A percentile compares a stretch with the other conserved stretches of the same genome.
These are phyloP conservation scores for Myotis vivesi DNA, from an alignment of 2,797 vertebrate genomes.

Conservation along the genomic window DNA sequence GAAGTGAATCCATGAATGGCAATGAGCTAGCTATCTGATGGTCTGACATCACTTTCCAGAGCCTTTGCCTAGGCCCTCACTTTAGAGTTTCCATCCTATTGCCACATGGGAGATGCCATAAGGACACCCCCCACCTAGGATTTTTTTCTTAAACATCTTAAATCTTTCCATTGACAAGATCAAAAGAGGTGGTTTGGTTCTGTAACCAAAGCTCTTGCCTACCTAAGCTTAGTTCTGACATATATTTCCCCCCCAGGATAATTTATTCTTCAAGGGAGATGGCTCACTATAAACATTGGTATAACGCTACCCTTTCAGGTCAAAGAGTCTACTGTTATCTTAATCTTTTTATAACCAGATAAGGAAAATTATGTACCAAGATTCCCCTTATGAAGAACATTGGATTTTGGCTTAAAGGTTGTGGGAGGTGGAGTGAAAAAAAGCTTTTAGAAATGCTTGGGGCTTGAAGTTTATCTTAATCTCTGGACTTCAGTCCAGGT, in stretches of 20 bases:
- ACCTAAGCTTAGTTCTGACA: background rate
- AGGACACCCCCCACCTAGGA: background rate
- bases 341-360: background rate
- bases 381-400: background rate
- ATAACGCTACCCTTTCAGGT: background rate
- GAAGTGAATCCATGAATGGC: background rate
- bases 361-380: background rate
- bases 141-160: background rate
- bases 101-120: background rate
- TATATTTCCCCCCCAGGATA: background rate
- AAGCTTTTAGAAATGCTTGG: background rate
- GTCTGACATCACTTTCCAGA: background rate
- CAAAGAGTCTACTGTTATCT: background rate
- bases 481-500: background rate
- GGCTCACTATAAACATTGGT: background rate
- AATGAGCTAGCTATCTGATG: background rate
- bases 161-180: background rate
- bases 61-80: background rate
- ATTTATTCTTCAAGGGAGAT: constrained; percentile 25
- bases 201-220: background rate
- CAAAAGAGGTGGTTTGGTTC: background rate
- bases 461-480: constrained; percentile 26
- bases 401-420: background rate
- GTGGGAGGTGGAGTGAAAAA: background rate
- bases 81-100: background rate